Percentiles rank a stretch among this genome's conserved stretches.
phyloP scores from a whole-genome alignment of 2,888 invertebrate species.

The Cinara cedri region DNA sequence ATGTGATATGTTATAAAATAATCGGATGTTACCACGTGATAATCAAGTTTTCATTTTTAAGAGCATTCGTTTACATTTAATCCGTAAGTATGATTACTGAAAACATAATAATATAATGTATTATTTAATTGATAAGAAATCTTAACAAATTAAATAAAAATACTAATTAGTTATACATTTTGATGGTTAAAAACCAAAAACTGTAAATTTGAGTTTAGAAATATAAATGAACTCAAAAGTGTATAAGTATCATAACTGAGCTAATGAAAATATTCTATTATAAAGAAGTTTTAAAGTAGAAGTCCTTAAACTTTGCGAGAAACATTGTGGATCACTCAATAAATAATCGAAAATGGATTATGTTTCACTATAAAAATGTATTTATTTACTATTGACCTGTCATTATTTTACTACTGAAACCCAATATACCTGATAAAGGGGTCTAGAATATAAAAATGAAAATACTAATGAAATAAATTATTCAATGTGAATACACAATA shows the following conservation, averaged over 20 bases:
- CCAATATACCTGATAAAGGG: no score
- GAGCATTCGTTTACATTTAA: not conserved
- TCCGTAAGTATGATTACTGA: not conserved
- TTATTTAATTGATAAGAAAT: no score
- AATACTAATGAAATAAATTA: constrained; percentile 3
- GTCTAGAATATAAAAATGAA: not conserved
- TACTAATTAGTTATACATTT: no score
- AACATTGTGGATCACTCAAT: no score
- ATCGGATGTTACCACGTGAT: constrained; percentile 6
- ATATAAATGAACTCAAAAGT: not conserved
- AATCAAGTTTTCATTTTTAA: constrained; percentile 1
- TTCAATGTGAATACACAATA: not conserved
- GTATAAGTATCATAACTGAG: not conserved
- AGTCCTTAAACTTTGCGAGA: no score
- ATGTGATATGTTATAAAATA: constrained; percentile 47
- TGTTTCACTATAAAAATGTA: no score
- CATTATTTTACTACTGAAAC: no score
- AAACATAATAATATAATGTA: not conserved
- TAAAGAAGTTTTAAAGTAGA: no score
- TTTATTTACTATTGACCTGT: no score
- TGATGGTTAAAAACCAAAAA: not conserved
- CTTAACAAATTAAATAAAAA: no score
- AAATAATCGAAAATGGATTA: no score
- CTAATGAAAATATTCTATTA: no score
- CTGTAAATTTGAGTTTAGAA: not conserved